Evolutionary conservation across 2,888 invertebrate genomes (phyloP).

Genomic region (Periphyllus acericola): DNA sequence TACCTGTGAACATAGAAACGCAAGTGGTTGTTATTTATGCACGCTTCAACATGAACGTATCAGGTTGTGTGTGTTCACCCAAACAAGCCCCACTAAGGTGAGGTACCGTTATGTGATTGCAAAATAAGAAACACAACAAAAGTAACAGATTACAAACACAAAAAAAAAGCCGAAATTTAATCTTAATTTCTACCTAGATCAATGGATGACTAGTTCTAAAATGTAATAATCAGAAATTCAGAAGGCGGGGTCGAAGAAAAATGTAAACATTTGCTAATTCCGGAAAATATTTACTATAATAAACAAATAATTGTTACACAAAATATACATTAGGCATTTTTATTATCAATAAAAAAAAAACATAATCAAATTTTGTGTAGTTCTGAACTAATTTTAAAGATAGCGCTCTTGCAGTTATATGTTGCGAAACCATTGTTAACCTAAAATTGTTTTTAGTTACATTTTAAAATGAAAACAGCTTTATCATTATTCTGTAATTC

Average conservation of each 20-base stretch:
- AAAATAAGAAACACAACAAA: slow-evolving; percentile 44
- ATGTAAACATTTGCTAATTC: slow-evolving; percentile 1
- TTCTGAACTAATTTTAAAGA: slow-evolving; percentile 24
- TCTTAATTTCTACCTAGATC: neutral
- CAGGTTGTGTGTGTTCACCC: slow-evolving; percentile 49
- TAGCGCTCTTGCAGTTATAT: slow-evolving; percentile 16
- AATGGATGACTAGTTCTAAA: neutral
- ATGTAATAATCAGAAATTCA: neutral
- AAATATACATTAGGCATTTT: slow-evolving; percentile 6
- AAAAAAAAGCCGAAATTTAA: neutral
- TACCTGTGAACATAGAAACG: slow-evolving; percentile 40
- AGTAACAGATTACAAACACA: neutral
- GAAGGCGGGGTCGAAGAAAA: slow-evolving; percentile 27
- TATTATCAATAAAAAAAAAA: slow-evolving; percentile 43
- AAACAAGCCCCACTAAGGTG: slow-evolving; percentile 54
- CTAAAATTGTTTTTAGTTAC: slow-evolving; percentile 25
- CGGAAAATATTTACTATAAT: neutral
- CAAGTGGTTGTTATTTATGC: slow-evolving; percentile 44
- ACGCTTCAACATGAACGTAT: slow-evolving; percentile 30
- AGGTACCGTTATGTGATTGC: slow-evolving; percentile 60
- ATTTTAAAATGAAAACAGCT: slow-evolving; percentile 50
- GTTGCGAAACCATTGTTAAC: slow-evolving; percentile 47
- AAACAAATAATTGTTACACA: slow-evolving; percentile 16
- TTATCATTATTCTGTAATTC: slow-evolving; percentile 37
- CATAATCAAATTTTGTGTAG: slow-evolving; percentile 40